Conservation (phyloP, 35 echinoderm and acorn worm species). For the Chiridota heheva region DNA sequence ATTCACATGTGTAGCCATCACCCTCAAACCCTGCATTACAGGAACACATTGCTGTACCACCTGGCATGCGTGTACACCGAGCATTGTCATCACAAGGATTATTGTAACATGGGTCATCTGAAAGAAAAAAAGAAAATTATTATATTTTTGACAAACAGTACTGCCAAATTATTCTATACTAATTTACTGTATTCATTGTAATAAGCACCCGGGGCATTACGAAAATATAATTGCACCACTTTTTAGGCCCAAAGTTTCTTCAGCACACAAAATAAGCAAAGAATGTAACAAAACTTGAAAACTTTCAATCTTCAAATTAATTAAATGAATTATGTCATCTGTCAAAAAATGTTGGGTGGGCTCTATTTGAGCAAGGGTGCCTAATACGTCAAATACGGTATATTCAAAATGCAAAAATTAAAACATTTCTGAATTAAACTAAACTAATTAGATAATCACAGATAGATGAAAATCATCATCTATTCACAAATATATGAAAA, state of each 20-base stretch:
- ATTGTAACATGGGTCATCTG: conserved; percentile 46
- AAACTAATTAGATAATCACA: too few relatives aligned
- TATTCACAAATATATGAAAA: too few relatives aligned
- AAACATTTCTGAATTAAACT: too few relatives aligned
- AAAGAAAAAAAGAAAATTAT: neutral
- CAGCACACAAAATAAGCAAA: conserved; percentile 39
- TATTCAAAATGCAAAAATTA: too few relatives aligned
- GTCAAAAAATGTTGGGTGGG: too few relatives aligned
- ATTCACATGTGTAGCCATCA: conserved; percentile 65
- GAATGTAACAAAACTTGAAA: conserved; percentile 10
- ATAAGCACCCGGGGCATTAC: neutral
- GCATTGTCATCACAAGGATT: conserved; percentile 71
- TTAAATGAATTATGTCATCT: neutral
- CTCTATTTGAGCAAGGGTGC: too few relatives aligned
- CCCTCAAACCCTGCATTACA: conserved; percentile 72
- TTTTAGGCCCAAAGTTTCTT: conserved; percentile 19
- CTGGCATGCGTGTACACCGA: conserved; percentile 30
- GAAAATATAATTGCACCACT: neutral
- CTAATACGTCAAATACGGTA: too few relatives aligned
- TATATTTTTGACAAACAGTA: neutral
- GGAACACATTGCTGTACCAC: conserved; percentile 49
- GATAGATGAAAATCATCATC: too few relatives aligned
- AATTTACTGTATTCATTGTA: neutral
- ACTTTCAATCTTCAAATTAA: conserved; percentile 13
- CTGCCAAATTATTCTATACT: neutral